These are phyloP conservation scores for Brachyalestes nurse DNA, from an alignment of 2,797 vertebrate species.

Conservation along the genomic window DNA sequence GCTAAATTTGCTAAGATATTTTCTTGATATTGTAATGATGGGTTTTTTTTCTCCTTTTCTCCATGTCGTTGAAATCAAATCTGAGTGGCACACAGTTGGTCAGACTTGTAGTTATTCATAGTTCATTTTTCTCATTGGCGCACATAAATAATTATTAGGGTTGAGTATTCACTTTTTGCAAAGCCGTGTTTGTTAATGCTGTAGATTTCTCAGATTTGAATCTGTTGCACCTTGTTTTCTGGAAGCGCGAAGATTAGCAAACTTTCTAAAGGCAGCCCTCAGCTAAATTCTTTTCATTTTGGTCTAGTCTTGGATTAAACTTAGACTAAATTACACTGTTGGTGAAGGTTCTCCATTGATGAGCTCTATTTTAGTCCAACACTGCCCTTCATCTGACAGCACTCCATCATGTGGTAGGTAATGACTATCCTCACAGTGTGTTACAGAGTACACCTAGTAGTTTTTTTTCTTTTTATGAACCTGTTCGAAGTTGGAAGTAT, in stretches of 20 bases:
- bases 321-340: neutral
- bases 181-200: neutral
- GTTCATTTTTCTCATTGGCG: neutral
- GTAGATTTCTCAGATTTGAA: neutral
- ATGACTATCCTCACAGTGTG: neutral
- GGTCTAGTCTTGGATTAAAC: neutral
- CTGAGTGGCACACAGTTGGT: neutral
- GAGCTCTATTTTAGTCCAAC: neutral
- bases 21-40: conserved; percentile 2
- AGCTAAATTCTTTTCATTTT: neutral
- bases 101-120: neutral
- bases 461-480: neutral
- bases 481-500: neutral
- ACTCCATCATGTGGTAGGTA: neutral
- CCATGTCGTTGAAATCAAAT: neutral
- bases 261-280: neutral
- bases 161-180: conserved; percentile 5
- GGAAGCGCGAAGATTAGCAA: conserved; percentile 20
- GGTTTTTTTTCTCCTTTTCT: neutral
- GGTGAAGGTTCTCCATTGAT: neutral
- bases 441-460: neutral
- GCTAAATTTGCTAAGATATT: conserved; percentile 20
- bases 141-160: neutral
- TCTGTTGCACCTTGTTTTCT: neutral
- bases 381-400: neutral